Evolutionary conservation across 2,113 vertebrate species (phyloP).

Genomic region (Acanthisitta chloris): DNA sequence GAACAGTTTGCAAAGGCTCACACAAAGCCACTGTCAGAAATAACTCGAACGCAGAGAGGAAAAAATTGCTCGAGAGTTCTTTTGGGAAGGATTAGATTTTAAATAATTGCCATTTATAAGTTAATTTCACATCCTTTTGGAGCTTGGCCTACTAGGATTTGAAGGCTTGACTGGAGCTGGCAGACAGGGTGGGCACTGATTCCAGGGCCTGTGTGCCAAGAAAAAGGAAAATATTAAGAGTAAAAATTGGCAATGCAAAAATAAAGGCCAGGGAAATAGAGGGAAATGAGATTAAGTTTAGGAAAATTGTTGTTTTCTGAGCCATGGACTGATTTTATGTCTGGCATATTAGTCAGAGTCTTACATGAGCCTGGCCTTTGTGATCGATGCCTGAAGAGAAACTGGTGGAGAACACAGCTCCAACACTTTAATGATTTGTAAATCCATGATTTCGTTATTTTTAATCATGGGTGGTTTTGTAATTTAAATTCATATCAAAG

Average conservation of each 20-base stretch:
- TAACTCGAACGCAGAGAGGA: slow-evolving; percentile 6
- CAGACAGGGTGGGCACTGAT: slow-evolving; percentile 19
- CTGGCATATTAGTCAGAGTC: neutral
- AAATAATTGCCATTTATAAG: slow-evolving; percentile 62
- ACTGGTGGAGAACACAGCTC: neutral
- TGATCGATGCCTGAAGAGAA: neutral
- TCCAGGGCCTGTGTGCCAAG: slow-evolving; percentile 55
- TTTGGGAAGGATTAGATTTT: slow-evolving; percentile 53
- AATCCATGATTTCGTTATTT: neutral
- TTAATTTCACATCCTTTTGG: slow-evolving; percentile 66
- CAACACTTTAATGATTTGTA: neutral
- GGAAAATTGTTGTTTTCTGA: slow-evolving; percentile 34
- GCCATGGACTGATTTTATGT: neutral
- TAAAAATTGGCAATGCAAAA: neutral
- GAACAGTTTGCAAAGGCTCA: neutral
- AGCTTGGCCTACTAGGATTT: slow-evolving; percentile 46
- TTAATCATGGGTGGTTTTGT: neutral
- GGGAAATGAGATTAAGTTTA: slow-evolving; percentile 37
- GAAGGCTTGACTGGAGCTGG: slow-evolving; percentile 37
- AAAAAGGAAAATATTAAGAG: slow-evolving; percentile 46
- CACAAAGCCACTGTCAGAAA: neutral
- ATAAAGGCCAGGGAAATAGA: neutral
- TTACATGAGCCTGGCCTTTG: neutral
- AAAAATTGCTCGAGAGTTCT: slow-evolving; percentile 37
- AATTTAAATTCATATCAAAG: neutral